Conservation (phyloP, 1,140 invertebrate species). For the Phenacoccus solenopsis region DNA sequence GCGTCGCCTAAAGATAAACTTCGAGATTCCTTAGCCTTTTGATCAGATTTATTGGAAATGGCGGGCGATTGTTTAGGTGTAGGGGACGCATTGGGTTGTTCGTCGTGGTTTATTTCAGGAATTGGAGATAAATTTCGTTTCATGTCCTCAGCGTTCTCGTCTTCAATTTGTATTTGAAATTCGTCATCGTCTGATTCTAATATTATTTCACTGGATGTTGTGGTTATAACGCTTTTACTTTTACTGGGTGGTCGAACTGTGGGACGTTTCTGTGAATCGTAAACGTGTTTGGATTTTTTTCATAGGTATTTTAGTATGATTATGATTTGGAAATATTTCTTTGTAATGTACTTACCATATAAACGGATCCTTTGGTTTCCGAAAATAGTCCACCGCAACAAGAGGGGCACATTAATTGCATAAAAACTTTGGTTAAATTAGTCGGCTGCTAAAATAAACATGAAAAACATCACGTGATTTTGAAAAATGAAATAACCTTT, state of each 20-base stretch:
- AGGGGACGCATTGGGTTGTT: no score
- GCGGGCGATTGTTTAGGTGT: no score
- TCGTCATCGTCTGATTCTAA: not conserved
- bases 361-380: conserved; percentile 7
- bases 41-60: not conserved
- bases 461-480: not conserved
- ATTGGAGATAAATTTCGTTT: not conserved
- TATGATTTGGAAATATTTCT: no score
- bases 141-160: no score
- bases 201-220: not conserved
- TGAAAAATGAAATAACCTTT: not conserved
- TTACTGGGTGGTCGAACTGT: not conserved
- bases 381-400: conserved; percentile 6
- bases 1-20: not conserved
- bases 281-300: no score
- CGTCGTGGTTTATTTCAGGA: not conserved
- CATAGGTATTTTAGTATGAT: no score
- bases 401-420: conserved; percentile 4
- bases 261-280: not conserved
- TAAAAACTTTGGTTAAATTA: not conserved
- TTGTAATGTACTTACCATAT: conserved; percentile 6
- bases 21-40: not conserved
- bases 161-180: not conserved
- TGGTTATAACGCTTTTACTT: not conserved
- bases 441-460: not conserved